Base-by-base conservation (phyloP, 2,113 vertebrate species). In the Chrysochloris asiatica region DNA sequence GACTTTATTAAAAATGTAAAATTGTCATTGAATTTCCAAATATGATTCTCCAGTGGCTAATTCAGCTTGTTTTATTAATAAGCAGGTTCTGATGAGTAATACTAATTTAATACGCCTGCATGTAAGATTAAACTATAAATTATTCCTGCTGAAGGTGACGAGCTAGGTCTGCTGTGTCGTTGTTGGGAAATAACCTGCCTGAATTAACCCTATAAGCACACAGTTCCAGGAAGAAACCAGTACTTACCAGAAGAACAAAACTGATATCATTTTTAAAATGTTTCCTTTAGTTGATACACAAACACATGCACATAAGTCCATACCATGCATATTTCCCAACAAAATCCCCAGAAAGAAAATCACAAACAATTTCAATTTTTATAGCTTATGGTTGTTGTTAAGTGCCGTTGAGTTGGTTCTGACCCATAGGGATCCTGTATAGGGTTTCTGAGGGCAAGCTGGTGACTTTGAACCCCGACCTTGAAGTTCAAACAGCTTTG, bases 1-100 rank as follows among this genome's bases (percentile, higher is more conserved):
- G 77, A 95, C 97, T 98, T 98, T 98, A 98, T 98, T 98, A 98
- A 98, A 98, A 98, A 98, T 98, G 97, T 97, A 98, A 98, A 98
- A 98, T 98, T 98, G 97, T 97, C 98, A 98, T 98, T 98, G 98
- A 98, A 98, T 98, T 98, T 98, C 94, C 96, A 98, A 98, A 98
- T 98, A 97, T 91, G 97, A 98, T 98, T 98, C 98, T 98, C 97
- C 65, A 86, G 97, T 98, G 98, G 97, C 97, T 98, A 98, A 98
- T 98, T 98, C 95, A 43, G 96, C 97, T 98, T 98, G 98, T 98
- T 98, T 98, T 98, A 98, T 98, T 98, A 98, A 98, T 98, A 98
- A 98, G 97, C 1, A 12, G 90, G 95, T 98, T 98, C 96, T 98
- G 98, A 98, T 98, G 98, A 98, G 97, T 97, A 98, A 98, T 98